Base-by-base conservation (phyloP, 2,113 vertebrate genomes). In the Macroglossus sobrinus region DNA sequence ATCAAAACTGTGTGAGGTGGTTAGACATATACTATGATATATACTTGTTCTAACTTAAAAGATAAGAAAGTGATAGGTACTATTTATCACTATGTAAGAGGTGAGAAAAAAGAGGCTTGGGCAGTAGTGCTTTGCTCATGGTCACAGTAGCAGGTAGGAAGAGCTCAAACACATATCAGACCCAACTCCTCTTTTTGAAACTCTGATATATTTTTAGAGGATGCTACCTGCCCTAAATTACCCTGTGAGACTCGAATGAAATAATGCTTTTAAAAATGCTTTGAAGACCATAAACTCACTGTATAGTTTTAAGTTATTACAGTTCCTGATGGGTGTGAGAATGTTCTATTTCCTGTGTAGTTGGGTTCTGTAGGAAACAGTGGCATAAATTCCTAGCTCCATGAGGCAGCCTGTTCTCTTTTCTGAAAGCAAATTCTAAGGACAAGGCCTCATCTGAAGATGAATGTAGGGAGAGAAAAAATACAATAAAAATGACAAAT, bases 401-500 rank as follows among this genome's bases (percentile, higher is more conserved):
- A 55, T 4, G 40, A 96, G 59, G 76, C 88, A 78, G 18, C 74
- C 63, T 80, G 0, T 50, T 93, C 61, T 96, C 80, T 71, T 86
- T 93, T 80, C 94, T 63, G 3, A 53, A 71, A 84, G 93, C 84
- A 97, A 96, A 96, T 19, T 78, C 89, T 96, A 93, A 97, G 95
- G 75, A 89, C 45, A 78, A 98, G n/a, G 82, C 94, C 53, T 96
- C 35, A 89, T 16, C 79, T 50, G 92, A 80, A 96, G 96, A 97
- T 82, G 92, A 96, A 97, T 84, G 71, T 87, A 93, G 92, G 78
- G 63, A 22, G 80, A 97, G 72, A 15, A 84, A 96, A 94, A 86
- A 96, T 33, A 92, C 93, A 89, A 89, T 89, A 88, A 96, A 98
- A 97, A 80, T 92, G 96, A 95, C 90, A 84, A 1, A 96, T 0